Evolutionary conservation across 2,113 vertebrate species (phyloP), one percentile per base, ranked within the genome.

Genomic region (Anhinga anhinga): DNA sequence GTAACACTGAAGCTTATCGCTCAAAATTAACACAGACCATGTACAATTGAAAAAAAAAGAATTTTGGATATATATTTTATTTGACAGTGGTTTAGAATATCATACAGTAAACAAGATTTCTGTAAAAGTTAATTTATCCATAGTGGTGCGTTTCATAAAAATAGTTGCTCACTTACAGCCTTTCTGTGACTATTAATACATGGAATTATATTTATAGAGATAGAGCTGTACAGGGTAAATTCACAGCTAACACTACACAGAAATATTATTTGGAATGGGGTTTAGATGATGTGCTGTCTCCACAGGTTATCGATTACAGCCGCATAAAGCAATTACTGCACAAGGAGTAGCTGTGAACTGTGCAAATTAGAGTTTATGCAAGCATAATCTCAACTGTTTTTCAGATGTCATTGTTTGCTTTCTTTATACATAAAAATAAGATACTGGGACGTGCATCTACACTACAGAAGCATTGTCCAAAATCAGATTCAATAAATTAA

Each of bases 51-150:
- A 97, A 98, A 98, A 72, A 96, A 98, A 97, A 96, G 78, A 80
- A 98, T 98, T 99, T 99, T 98, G 98, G 98, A 99, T 99, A 99
- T 99, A 99, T 98, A 98, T 98, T 99, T 99, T 99, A 99, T 99
- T 99, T 99, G 99, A 99, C 99, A 99, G 98, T 99, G 98, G 99
- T 99, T 99, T 99, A 99, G 99, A 99, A 99, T 99, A 99, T 99
- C 98, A 99, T 99, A 99, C 99, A 99, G 99, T 99, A 99, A 99
- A 99, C 99, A 99, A 99, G 99, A 98, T 99, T 99, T 99, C 98
- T 99, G 99, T 98, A 99, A 99, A 99, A 99, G 99, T 99, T 99
- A 99, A 99, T 99, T 99, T 99, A 99, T 99, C 99, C 99, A 98
- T 99, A 99, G 98, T 99, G 99, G 99, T 99, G 99, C 98, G 98